Percentiles rank a stretch among this genome's conserved stretches.
Evolutionary conservation across 2,113 vertebrate species (phyloP).

Genomic region (Tragelaphus scriptus): DNA sequence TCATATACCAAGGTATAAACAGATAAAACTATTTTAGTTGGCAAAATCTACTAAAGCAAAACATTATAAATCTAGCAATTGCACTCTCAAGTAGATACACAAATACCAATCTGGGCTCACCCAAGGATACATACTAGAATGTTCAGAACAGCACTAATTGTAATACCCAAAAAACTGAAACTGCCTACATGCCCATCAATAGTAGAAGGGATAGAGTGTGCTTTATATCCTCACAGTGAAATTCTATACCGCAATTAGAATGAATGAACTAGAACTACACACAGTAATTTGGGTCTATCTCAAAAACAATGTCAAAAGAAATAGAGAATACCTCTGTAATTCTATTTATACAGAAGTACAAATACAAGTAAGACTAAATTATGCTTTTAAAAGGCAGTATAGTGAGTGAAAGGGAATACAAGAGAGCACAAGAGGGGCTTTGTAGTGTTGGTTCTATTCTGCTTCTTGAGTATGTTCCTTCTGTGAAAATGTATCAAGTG

Average conservation of each 20-base stretch:
- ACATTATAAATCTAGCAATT: not conserved
- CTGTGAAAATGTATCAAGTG: not conserved
- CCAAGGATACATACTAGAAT: not conserved
- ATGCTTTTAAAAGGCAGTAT: not conserved
- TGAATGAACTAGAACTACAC: not conserved
- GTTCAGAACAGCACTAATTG: not conserved
- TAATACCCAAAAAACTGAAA: not conserved
- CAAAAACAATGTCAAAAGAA: not conserved
- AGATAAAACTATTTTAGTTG: not conserved
- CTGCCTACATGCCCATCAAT: not conserved
- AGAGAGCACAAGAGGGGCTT: not conserved
- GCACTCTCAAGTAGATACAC: not conserved
- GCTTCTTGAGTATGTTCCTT: not conserved
- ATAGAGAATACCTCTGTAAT: not conserved
- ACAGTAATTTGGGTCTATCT: not conserved
- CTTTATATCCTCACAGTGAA: not conserved
- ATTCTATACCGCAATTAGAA: not conserved
- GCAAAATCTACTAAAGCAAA: not conserved
- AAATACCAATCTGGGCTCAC: not conserved
- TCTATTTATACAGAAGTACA: not conserved
- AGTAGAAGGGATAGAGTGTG: not conserved
- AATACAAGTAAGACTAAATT: not conserved
- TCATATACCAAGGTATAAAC: not conserved
- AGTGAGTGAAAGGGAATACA: not conserved
- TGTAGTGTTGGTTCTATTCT: not conserved